These are phyloP conservation scores for Oreortyx pictus DNA, from an alignment of 2,797 vertebrate genomes.

Conservation along the genomic window DNA sequence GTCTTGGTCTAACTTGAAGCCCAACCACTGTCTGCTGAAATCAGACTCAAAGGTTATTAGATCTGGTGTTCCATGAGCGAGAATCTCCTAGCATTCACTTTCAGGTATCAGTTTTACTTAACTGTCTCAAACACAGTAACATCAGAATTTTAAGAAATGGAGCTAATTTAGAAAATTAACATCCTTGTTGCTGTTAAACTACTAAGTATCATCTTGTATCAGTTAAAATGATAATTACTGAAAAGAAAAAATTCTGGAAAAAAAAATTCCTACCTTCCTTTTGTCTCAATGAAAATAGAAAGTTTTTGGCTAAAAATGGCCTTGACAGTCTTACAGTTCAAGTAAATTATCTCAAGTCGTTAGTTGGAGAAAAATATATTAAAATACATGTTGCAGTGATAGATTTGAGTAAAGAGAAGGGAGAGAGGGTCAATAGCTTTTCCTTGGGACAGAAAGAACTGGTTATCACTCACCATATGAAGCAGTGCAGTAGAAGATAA, in stretches of 20 bases:
- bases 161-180: not conserved
- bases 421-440: not conserved
- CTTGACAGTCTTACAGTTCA: not conserved
- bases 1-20: not conserved
- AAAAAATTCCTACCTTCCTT: not conserved
- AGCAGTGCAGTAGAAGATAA: not conserved
- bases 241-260: not conserved
- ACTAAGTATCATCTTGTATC: not conserved
- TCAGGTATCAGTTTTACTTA: not conserved
- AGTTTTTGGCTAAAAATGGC: not conserved
- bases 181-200: not conserved
- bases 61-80: not conserved
- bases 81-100: not conserved
- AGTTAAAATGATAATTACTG: not conserved
- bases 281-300: not conserved
- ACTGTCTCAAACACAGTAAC: not conserved
- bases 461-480: not conserved
- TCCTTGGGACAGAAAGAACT: not conserved
- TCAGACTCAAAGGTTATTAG: not conserved
- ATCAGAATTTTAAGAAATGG: not conserved
- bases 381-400: not conserved
- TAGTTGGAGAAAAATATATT: not conserved
- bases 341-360: not conserved
- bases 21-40: not conserved
- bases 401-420: not conserved